Conservation (phyloP, 2,113 vertebrate species). For the human (Homo sapiens) region GRCh38 chr9:120037001-120037500, state of each 20-base stretch:
- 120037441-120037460: not conserved
- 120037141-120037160: not conserved
- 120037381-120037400: not conserved
- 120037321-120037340: not conserved
- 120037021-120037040: not conserved
- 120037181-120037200: not conserved
- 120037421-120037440: not conserved
- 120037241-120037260: slow-evolving; percentile 1
- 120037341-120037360: no score
- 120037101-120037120: not conserved
- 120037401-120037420: not conserved
- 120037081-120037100: not conserved
- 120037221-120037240: slow-evolving; percentile 4
- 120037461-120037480: not conserved
- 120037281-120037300: not conserved
- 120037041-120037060: no score
- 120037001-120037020: not conserved
- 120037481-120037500: not conserved
- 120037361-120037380: accelerated
- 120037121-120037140: not conserved
- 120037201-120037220: not conserved
- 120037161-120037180: not conserved
- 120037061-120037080: not conserved
- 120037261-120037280: not conserved
- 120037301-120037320: not conserved